A percentile compares a stretch with the other conserved stretches of the same genome.
Conservation (phyloP, 1,140 invertebrate species). For the Apocrypta bakeri region DNA sequence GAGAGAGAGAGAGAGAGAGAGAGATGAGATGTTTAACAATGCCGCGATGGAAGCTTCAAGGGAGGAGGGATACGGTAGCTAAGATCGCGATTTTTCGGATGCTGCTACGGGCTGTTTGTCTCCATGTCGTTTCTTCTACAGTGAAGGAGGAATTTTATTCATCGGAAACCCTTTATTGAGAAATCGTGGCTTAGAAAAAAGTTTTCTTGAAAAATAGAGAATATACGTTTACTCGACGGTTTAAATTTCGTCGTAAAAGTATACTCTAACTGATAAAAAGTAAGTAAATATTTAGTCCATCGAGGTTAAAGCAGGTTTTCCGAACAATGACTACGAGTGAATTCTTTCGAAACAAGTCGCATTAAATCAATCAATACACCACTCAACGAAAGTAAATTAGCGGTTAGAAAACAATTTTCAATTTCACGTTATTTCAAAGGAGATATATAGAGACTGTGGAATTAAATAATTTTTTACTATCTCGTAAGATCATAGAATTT, state of each 20-base stretch:
- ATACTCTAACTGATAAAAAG: neutral
- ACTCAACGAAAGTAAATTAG: no score
- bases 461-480: neutral
- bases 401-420: no score
- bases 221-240: no score
- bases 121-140: neutral
- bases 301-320: no score
- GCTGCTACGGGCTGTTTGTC: constrained; percentile 14
- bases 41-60: neutral
- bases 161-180: constrained; percentile 24
- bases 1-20: neutral
- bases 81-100: constrained; percentile 43
- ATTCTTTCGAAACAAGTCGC: no score
- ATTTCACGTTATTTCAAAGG: no score
- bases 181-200: neutral
- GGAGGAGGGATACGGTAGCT: neutral
- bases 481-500: no score
- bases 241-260: no score
- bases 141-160: neutral
- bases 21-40: constrained; percentile 7
- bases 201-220: neutral
- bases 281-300: no score
- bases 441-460: neutral
- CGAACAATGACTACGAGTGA: no score
- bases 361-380: no score